phyloP scores from a whole-genome alignment of 1,140 invertebrate species.

The Drosophila elegans region DNA sequence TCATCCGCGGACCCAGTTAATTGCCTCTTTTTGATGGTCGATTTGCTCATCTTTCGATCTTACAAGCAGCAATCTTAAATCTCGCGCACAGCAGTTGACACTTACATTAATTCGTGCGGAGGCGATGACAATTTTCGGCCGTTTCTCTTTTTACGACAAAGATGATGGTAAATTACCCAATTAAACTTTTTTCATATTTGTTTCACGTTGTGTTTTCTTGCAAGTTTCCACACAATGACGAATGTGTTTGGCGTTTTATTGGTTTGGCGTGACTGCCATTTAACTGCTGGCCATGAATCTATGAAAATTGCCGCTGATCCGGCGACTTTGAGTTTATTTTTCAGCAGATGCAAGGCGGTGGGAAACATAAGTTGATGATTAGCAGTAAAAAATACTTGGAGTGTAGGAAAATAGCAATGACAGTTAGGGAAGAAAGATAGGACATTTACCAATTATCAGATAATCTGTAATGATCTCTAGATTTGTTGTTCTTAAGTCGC shows the following conservation, averaged over 20 bases:
- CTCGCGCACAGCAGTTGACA: conserved; percentile 58
- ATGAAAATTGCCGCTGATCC: conserved; percentile 18
- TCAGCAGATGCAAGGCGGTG: conserved; percentile 2
- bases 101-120: conserved; percentile 47
- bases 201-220: conserved; percentile 64
- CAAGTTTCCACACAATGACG: conserved; percentile 55
- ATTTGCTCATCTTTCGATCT: conserved; percentile 67
- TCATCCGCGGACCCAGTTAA: conserved; percentile 56
- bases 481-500: too few species aligned
- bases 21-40: conserved; percentile 56
- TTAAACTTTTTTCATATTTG: conserved; percentile 77
- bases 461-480: not conserved
- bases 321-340: conserved; percentile 25
- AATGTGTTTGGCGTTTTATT: conserved; percentile 58
- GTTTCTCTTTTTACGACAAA: conserved; percentile 62
- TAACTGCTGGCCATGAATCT: conserved; percentile 62
- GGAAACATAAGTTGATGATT: conserved; percentile 13
- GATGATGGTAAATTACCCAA: conserved; percentile 74
- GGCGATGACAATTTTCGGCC: conserved; percentile 37
- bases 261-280: conserved; percentile 33
- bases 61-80: conserved; percentile 32
- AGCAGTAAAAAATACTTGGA: conserved; percentile 1
- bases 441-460: not conserved
- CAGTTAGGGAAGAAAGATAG: not conserved
- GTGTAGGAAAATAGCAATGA: not conserved